Base-by-base conservation (phyloP, 2,113 vertebrate genomes). In the Atrichornis clamosus region DNA sequence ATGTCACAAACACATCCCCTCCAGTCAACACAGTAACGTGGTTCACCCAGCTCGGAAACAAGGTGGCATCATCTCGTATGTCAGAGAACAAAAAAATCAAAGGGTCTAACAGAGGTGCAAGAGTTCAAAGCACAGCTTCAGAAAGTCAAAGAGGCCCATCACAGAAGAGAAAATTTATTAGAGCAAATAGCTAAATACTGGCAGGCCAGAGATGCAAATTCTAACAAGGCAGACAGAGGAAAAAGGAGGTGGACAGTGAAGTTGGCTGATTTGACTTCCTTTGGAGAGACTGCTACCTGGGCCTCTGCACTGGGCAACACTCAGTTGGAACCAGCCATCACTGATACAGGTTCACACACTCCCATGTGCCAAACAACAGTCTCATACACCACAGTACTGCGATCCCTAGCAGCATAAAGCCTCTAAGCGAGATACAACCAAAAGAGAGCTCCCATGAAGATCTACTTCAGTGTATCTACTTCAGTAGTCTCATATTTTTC, bases 1-100 rank as follows among this genome's bases (percentile, higher is more conserved):
- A 2, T 0, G 1, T 27, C 53, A 72, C 70, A 37, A 84, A 65
- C 0, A 0, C 16, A 44, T 27, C 27, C 69, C 65, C 24, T 47
- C 15, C 50, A 77, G 27, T 23, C 72, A 86, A 33, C 44, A 52
- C 42, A 32, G 49, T 9, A 30, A 41, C 7, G 0, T 1, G 24
- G 11, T 17, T 75, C 7, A 5, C 27, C 21, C 79, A 60, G 62
- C 42, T 85, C 22, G 30, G 44, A 90, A 42, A 11, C 15, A 28
- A 6, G 0, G 1, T 11, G 58, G 56, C 65, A 88, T 20, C 26
- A 35, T 33, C n/a, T 35, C 39, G 1, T 15, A 11, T 6, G 28
- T 35, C 53, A 68, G 42, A 20, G 6, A 37, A 81, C 33, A 68
- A 44, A 84, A 70, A 26, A 69, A 64, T 35, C 65, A 41, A 64